phyloP scores from a whole-genome alignment of 2,113 vertebrate species.

The Reinhardtius hippoglossoides region DNA sequence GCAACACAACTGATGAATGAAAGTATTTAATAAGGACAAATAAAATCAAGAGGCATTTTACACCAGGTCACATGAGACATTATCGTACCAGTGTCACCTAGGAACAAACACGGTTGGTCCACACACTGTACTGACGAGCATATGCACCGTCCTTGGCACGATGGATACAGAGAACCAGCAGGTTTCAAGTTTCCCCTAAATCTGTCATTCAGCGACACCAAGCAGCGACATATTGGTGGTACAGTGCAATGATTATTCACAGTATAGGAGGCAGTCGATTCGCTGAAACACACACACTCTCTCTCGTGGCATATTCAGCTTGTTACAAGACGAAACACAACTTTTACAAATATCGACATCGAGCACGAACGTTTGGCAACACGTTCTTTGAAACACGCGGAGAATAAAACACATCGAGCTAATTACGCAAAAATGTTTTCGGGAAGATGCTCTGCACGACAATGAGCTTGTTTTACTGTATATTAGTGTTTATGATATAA shows the following conservation, averaged over 20 bases:
- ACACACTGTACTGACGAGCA: slow-evolving; percentile 33
- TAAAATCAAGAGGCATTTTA: slow-evolving; percentile 19
- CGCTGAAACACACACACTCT: slow-evolving; percentile 40
- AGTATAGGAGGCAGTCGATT: slow-evolving; percentile 66
- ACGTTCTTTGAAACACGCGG: neutral
- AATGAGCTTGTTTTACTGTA: slow-evolving; percentile 20
- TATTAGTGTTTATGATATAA: neutral
- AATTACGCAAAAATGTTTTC: slow-evolving; percentile 32
- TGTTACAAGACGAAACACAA: slow-evolving; percentile 40
- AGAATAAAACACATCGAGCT: slow-evolving; percentile 14
- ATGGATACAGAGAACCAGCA: slow-evolving; percentile 27
- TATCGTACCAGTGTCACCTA: slow-evolving; percentile 38
- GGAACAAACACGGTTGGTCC: slow-evolving; percentile 54
- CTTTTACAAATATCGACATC: slow-evolving; percentile 27
- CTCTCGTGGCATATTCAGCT: slow-evolving; percentile 16
- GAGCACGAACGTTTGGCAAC: slow-evolving; percentile 22
- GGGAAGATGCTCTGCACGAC: slow-evolving; percentile 48
- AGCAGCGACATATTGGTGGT: slow-evolving; percentile 54
- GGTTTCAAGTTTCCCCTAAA: slow-evolving; percentile 61
- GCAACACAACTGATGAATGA: slow-evolving; percentile 30
- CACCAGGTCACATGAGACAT: slow-evolving; percentile 43
- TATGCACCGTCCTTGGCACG: slow-evolving; percentile 45
- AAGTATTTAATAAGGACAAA: slow-evolving; percentile 53
- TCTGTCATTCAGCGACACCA: slow-evolving; percentile 55
- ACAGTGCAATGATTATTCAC: slow-evolving; percentile 73